Evolutionary conservation across 2,113 vertebrate species (phyloP).

Genomic region (Oncorhynchus clarkii): DNA sequence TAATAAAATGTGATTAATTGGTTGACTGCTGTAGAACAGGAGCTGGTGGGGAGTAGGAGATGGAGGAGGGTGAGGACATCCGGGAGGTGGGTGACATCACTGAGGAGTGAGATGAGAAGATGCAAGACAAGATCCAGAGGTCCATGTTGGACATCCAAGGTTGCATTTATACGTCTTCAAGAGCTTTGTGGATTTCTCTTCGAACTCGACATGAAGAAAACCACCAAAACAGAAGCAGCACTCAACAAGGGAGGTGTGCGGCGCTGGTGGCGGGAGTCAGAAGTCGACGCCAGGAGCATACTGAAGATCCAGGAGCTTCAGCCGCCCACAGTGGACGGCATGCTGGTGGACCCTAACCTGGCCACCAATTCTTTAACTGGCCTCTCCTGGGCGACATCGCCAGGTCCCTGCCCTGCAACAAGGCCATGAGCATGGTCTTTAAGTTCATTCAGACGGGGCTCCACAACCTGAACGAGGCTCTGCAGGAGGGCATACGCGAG

Average conservation of each 20-base stretch:
- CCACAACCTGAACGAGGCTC: constrained; percentile 8
- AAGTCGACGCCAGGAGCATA: not conserved
- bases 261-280: constrained; percentile 16
- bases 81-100: not conserved
- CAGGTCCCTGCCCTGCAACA: constrained; percentile 18
- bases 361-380: not conserved
- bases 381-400: constrained; percentile 16
- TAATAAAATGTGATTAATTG: not conserved
- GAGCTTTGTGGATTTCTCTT: constrained; percentile 2
- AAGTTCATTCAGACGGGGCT: constrained; percentile 8
- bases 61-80: not conserved
- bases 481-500: not conserved
- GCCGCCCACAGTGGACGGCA: constrained; percentile 5
- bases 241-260: constrained; percentile 17
- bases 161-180: not conserved
- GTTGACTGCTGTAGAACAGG: not conserved
- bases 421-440: constrained; percentile 24
- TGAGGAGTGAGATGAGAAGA: constrained; percentile 20
- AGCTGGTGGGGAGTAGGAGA: not conserved
- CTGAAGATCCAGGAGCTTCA: constrained; percentile 10
- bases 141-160: constrained; percentile 1
- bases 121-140: constrained; percentile 14
- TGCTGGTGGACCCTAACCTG: not conserved
- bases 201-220: not conserved
- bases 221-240: not conserved